Percentiles rank a stretch among this genome's conserved stretches.
phyloP scores from a whole-genome alignment of 1,140 invertebrate species.

The Drosophila sucinea region DNA sequence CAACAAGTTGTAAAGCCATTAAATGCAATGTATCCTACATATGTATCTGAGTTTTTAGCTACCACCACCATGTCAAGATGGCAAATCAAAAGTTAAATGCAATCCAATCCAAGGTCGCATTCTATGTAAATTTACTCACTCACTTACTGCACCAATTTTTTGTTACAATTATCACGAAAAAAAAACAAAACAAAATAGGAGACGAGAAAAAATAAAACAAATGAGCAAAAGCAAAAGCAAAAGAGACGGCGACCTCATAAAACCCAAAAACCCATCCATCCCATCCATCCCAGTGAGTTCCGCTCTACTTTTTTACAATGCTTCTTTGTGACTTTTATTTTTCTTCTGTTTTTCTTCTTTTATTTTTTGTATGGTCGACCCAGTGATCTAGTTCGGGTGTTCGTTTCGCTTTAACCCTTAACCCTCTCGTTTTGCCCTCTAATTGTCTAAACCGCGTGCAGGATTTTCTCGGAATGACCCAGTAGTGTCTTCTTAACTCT shows the following conservation, averaged over 20 bases:
- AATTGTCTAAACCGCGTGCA: slow-evolving; percentile 3
- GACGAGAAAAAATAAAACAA: slow-evolving; percentile 28
- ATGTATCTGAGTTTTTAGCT: neutral
- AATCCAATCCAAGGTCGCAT: slow-evolving; percentile 55
- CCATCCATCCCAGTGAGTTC: slow-evolving; percentile 47
- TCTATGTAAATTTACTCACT: slow-evolving; percentile 59
- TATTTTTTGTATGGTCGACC: slow-evolving; percentile 52
- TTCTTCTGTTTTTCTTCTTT: neutral
- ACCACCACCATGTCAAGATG: slow-evolving; percentile 63
- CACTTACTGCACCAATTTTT: slow-evolving; percentile 67
- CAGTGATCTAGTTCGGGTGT: slow-evolving; percentile 74
- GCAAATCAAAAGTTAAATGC: slow-evolving; percentile 79
- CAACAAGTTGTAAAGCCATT: slow-evolving; percentile 82
- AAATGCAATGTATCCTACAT: slow-evolving; percentile 28
- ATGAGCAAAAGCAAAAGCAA: slow-evolving; percentile 9
- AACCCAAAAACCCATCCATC: slow-evolving; percentile 26
- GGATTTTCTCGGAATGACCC: slow-evolving; percentile 1
- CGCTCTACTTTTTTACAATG: slow-evolving; percentile 76
- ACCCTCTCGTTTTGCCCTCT: neutral
- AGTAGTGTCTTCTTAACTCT: slow-evolving; percentile 18
- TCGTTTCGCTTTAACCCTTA: slow-evolving; percentile 31
- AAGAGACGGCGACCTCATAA: slow-evolving; percentile 24
- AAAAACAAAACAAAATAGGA: neutral
- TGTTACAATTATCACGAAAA: slow-evolving; percentile 59
- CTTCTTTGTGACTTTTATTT: slow-evolving; percentile 49